phyloP scores from a whole-genome alignment of 35 echinoderm and acorn worm species.

The Heliocidaris erythrogramma region DNA sequence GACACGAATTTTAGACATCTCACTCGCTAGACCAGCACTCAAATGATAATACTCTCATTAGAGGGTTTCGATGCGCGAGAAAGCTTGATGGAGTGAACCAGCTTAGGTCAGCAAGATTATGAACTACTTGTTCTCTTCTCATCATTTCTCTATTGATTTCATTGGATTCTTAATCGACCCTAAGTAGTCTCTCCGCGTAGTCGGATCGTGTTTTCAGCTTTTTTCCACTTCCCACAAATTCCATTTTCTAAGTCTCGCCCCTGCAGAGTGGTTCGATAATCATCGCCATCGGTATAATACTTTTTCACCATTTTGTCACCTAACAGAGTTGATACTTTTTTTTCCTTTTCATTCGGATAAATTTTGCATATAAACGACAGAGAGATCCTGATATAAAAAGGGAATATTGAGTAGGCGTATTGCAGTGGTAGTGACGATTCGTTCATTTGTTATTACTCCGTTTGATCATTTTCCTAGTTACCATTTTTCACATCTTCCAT shows the following conservation, averaged over 20 bases:
- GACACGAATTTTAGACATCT: slow-evolving; percentile 46
- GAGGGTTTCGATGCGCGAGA: slow-evolving; percentile 6
- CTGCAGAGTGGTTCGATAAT: not conserved
- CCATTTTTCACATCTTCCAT: too few species aligned
- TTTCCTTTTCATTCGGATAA: not conserved
- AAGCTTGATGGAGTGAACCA: slow-evolving; percentile 20
- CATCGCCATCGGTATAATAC: not conserved
- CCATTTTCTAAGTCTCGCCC: not conserved
- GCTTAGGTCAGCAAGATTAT: not conserved
- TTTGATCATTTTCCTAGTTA: too few species aligned
- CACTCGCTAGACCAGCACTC: slow-evolving; percentile 39
- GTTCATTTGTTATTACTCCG: not conserved
- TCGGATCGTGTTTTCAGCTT: not conserved
- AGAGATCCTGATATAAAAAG: not conserved
- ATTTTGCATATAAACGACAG: not conserved
- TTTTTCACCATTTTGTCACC: not conserved
- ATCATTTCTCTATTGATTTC: not conserved
- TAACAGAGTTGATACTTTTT: not conserved
- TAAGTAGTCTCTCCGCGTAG: not conserved
- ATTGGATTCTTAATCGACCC: not conserved
- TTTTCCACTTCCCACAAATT: not conserved
- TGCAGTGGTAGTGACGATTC: not conserved
- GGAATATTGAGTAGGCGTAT: not conserved
- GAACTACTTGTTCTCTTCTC: slow-evolving; percentile 9
- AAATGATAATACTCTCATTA: slow-evolving; percentile 33